Percentiles rank a stretch among this genome's conserved stretches.
Conservation (phyloP, 2,797 vertebrate species). For the Acomys russatus region DNA sequence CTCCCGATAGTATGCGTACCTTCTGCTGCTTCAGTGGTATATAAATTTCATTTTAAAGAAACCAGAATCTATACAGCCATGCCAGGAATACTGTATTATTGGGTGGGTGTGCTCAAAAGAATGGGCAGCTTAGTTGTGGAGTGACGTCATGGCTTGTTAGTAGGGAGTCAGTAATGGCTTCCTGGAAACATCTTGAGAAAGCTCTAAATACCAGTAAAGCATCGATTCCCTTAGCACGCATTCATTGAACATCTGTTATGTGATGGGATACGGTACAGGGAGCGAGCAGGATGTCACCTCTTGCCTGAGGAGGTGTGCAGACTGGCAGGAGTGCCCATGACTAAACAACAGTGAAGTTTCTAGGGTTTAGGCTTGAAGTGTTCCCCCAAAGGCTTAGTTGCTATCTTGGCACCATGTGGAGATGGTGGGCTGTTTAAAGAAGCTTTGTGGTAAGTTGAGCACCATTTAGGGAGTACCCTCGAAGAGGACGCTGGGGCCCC, state of each 20-base stretch:
- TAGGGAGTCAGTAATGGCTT: neutral
- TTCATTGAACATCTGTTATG: neutral
- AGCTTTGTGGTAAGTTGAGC: neutral
- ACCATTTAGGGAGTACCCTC: no score
- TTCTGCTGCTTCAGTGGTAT: neutral
- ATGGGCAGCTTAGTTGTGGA: slow-evolving; percentile 2
- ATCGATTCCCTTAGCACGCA: neutral
- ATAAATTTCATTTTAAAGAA: slow-evolving; percentile 68
- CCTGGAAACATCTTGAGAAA: slow-evolving; percentile 7
- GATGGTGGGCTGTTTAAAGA: neutral
- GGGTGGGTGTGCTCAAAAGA: neutral
- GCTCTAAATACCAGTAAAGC: neutral
- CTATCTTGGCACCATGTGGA: neutral
- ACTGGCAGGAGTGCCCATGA: neutral
- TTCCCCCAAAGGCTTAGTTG: neutral
- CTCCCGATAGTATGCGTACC: neutral
- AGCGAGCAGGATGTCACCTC: neutral
- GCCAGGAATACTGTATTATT: slow-evolving; percentile 37
- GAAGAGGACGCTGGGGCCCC: neutral
- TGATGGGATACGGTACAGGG: neutral
- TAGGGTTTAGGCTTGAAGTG: neutral
- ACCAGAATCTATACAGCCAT: neutral
- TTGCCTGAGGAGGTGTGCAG: no score
- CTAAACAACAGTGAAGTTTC: neutral
- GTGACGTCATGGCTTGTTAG: neutral